Evolutionary conservation across 2,113 vertebrate genomes (phyloP), one percentile per base, ranked within the genome.

Genomic region (Sapayoa aenigma): DNA sequence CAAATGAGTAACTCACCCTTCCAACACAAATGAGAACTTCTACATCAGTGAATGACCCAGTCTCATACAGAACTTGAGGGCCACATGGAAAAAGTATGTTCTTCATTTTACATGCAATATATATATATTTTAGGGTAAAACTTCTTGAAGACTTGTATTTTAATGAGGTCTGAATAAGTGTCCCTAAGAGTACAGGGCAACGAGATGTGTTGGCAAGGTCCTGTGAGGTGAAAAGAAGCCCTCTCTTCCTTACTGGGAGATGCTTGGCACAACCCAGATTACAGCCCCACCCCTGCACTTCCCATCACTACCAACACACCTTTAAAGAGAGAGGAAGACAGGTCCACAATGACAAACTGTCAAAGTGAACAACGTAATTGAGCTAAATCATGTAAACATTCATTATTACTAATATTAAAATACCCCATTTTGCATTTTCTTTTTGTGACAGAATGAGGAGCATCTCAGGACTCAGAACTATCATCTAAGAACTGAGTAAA

Each of bases 321-420:
- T 95, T 80, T 94, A 93, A 96, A 93, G 59, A 89, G 93, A 93
- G 95, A 96, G 60, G 87, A 96, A 90, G 96, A 93, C 95, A 97
- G 94, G 96, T 93, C 93, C 96, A 95, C 77, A 85, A 87, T 95
- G 87, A 52, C 84, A 96, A 97, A 90, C 97, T 79, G 91, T 95
- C 93, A 94, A 89, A 87, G 90, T 89, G 97, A 97, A 97, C 95
- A 96, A 97, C 97, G 97, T 90, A 92, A 93, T 52, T 90, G 79
- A 92, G 86, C 75, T 90, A 95, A 95, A 94, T 94, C 94, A 94
- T 53, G 88, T 95, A 96, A 97, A 95, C 94, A 94, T 47, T 90
- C 65, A 81, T 96, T 92, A 93, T 84, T 90, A 95, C 67, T 71
- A 88, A 84, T 60, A 93, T 87, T 94, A 90, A 94, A 96, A 95